phyloP scores from a whole-genome alignment of 2,797 vertebrate species.

The Falco novaeseelandiae region DNA sequence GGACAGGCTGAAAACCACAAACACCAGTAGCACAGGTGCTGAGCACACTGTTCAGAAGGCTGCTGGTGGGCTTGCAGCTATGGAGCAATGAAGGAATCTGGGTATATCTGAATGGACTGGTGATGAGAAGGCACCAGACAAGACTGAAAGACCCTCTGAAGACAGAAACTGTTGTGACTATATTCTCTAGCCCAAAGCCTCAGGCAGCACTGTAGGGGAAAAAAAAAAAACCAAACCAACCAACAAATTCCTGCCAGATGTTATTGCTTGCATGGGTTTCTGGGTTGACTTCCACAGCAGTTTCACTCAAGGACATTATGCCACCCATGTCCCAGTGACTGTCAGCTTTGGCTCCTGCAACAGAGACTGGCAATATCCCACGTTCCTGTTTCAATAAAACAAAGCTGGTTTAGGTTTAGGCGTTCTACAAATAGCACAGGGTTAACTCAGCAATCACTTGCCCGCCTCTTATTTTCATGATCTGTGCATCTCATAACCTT shows the following conservation, averaged over 20 bases:
- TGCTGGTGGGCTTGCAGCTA: not conserved
- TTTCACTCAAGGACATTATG: not conserved
- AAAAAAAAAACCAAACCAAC: too few species aligned
- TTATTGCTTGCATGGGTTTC: not conserved
- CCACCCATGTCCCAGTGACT: not conserved
- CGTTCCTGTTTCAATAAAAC: not conserved
- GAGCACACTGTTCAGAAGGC: not conserved
- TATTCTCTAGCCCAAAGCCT: not conserved
- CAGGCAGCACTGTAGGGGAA: not conserved
- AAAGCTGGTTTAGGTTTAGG: not conserved
- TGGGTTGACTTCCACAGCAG: not conserved
- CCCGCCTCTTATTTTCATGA: not conserved
- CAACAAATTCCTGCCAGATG: not conserved
- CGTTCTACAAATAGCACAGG: not conserved
- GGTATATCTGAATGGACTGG: not conserved
- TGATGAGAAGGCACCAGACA: not conserved
- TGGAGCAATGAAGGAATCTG: not conserved
- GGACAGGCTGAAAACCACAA: not conserved
- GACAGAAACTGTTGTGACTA: not conserved
- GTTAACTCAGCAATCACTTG: not conserved
- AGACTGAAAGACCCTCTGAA: not conserved
- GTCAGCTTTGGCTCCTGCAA: not conserved
- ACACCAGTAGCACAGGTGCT: not conserved
- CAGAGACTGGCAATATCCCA: not conserved
- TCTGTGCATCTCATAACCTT: not conserved